Base-by-base conservation (phyloP, 2,113 vertebrate species). In the Sisor rabdophorus region DNA sequence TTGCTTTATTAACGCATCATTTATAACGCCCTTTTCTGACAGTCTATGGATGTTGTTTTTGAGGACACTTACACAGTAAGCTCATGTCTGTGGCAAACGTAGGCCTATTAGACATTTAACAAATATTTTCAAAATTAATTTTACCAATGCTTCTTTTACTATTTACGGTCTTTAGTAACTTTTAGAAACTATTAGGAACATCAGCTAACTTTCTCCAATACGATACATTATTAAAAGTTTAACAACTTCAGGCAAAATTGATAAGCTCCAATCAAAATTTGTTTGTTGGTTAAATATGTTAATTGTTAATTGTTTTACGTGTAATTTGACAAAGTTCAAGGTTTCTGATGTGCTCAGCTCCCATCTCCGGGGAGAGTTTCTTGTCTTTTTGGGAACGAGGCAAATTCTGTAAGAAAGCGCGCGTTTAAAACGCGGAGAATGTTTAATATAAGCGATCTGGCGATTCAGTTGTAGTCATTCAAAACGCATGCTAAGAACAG, bases 401-500 rank as follows among this genome's bases (percentile, higher is more conserved):
- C n/a, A n/a, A 47, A 17, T 40, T 59, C 6, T 3, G 8, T 48
- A 47, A 19, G 22, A 28, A 32, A 4, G 16, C 13, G 44, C 65
- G 26, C 17, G 59, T 19, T 28, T 20, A 61, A 60, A 30, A 50
- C 4, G 28, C 16, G 19, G 13, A 71, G 58, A 26, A 6, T 8
- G 2, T 61, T 68, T 30, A 13, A 30, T 53, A 47, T 13, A 30
- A 55, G 32, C 13, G 17, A 59, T 4, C 44, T 8, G 0, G 16
- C 4, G 55, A 48, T 53, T 69, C 47, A 10, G 58, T 4, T 36
- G 28, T 32, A 17, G 10, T 11, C 28, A 24, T 72, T 28, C 60
- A 30, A 78, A 78, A 36, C 40, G 17, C 48, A 10, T 12, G 40
- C 30, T 67, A 50, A 70, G 58, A 72, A 65, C 64, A 72, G 54